Evolutionary conservation across 2,888 invertebrate genomes (phyloP), one percentile per base, ranked within the genome.

Genomic region (Automeris io): DNA sequence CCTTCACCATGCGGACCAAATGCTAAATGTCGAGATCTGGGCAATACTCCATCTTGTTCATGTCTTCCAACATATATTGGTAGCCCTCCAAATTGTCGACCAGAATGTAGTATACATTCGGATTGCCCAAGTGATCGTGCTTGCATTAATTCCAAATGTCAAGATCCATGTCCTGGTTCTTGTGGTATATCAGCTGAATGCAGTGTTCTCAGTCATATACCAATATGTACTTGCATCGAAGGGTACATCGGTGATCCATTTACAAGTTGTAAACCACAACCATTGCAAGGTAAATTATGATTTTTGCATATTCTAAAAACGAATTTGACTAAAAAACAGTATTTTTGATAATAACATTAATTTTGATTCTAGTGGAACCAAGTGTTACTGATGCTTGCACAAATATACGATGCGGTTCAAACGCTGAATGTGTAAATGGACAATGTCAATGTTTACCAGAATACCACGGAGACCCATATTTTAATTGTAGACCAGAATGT

Each of bases 241-340:
- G 92, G 91, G 43, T 93, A 90, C 60, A 88, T 90, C 11, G 95
- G 95, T 31, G 92, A 94, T 83, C 92, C 94, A 16, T 94, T 94
- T 65, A 86, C 85, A 23, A 85, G 73, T 50, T 90, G 90, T 52
- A 76, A 63, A 54, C 80, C 77, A 12, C 87, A 87, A 55, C 88
- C 88, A 25, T 70, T 79, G 41, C 72, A 88, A 80, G 80, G 90
- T 89, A 87, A 65, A 65, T 39, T n/a, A n/a, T n/a, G n/a, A 5
- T 26, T 16, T 29, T 24, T n/a, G 6, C 23, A 39, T 11, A 37
- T 32, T 37, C 42, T 25, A 31, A 23, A 12, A 22, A 18, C 1
- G 16, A 39, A 13, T 29, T 22, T 2, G 2, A 12, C 3, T 21
- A 8, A n/a, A 22, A 18, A 9, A n/a, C n/a, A n/a, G 24, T 18